phyloP scores from a whole-genome alignment of 1,140 invertebrate genomes.

The Euglossa dilemma region DNA sequence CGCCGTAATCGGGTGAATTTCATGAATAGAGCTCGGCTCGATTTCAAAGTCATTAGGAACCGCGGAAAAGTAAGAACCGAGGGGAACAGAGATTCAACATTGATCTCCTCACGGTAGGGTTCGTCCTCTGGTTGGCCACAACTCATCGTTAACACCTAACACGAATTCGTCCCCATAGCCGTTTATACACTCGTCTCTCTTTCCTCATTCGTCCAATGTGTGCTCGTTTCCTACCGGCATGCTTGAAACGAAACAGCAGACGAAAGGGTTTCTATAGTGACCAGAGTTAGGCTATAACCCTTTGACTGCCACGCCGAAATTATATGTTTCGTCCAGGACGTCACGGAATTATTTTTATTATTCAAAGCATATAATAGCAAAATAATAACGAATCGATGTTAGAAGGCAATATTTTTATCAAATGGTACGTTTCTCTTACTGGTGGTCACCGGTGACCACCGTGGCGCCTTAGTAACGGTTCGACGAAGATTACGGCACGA shows the following conservation, averaged over 20 bases:
- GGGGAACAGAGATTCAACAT: constrained; percentile 14
- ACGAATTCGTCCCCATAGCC: constrained; percentile 35
- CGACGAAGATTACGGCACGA: no score
- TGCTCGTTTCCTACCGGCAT: neutral
- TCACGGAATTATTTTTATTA: no score
- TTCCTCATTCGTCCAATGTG: neutral
- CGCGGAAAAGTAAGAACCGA: constrained; percentile 39
- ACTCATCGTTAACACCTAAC: constrained; percentile 66
- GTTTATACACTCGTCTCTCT: constrained; percentile 47
- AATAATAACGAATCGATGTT: no score
- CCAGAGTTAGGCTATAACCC: neutral
- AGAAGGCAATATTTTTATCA: no score
- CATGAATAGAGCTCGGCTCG: constrained; percentile 3
- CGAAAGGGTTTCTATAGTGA: constrained; percentile 30
- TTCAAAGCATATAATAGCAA: no score
- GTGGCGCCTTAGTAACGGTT: no score
- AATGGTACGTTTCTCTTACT: no score
- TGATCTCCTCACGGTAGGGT: constrained; percentile 48
- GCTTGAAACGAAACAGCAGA: constrained; percentile 2
- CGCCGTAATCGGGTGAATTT: neutral
- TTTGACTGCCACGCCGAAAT: no score
- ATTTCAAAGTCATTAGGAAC: constrained; percentile 50
- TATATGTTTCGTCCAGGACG: no score
- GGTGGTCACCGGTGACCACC: no score
- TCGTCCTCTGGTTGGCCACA: constrained; percentile 54